Evolutionary conservation across 2,888 invertebrate genomes (phyloP).

Genomic region (Eueremaeus valkanovi): DNA sequence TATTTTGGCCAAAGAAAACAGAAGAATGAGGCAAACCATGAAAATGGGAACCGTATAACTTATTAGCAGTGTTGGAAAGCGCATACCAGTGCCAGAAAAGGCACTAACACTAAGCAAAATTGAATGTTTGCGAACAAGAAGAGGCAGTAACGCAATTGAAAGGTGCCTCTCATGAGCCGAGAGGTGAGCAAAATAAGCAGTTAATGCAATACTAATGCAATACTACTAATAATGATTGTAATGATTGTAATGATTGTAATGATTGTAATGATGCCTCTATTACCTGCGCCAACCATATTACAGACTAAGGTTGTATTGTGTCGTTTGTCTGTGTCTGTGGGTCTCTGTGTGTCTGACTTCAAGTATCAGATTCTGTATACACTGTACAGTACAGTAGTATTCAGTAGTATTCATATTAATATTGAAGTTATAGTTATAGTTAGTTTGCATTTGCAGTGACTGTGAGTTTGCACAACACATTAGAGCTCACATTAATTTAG

Average conservation of each 20-base stretch:
- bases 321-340: background rate
- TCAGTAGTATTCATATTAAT: too few species aligned
- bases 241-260: too few species aligned
- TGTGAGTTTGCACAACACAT: constrained; percentile 4
- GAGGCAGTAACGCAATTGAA: constrained; percentile 14
- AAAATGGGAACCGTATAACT: background rate
- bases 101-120: constrained; percentile 21
- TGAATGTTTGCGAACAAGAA: constrained; percentile 31
- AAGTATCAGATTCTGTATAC: too few species aligned
- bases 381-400: too few species aligned
- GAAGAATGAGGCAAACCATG: constrained; percentile 24
- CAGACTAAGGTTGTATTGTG: too few species aligned
- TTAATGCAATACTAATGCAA: constrained; percentile 23
- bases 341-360: background rate
- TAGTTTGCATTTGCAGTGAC: background rate
- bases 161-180: constrained; percentile 7
- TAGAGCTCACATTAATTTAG: background rate
- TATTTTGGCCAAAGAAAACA: constrained; percentile 4
- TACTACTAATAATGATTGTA: constrained; percentile 20
- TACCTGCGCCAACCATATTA: constrained; percentile 5
- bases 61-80: background rate
- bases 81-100: constrained; percentile 7
- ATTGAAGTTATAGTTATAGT: background rate
- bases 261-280: constrained; percentile 26
- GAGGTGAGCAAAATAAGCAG: constrained; percentile 34